Evolutionary conservation across 2,113 vertebrate genomes (phyloP).

Genomic region (Labeo catla): DNA sequence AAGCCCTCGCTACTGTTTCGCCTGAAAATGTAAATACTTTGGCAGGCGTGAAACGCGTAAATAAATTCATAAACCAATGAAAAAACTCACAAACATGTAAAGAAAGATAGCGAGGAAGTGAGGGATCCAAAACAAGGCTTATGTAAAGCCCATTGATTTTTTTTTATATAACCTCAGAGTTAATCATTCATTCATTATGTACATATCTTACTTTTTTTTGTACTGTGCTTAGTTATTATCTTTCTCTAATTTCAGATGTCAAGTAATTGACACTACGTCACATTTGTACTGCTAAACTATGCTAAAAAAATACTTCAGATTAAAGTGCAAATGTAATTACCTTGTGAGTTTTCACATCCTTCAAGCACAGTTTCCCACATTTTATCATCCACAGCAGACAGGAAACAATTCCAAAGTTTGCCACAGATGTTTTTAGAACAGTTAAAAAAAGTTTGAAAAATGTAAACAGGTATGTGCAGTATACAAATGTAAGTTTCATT

Average conservation of each 20-base stretch:
- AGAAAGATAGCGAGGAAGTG: constrained; percentile 27
- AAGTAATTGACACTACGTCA: neutral
- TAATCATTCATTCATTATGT: neutral
- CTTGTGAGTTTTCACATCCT: neutral
- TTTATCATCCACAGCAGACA: constrained; percentile 47
- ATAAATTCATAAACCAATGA: constrained; percentile 52
- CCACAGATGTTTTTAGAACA: neutral
- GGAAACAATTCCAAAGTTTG: constrained; percentile 41
- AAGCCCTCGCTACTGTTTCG: constrained; percentile 53
- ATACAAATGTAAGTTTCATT: neutral
- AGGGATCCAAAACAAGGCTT: neutral
- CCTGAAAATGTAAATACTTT: constrained; percentile 57
- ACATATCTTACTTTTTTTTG: neutral
- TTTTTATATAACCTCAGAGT: neutral
- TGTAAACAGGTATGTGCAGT: neutral
- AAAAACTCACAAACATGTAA: constrained; percentile 17
- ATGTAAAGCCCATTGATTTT: neutral
- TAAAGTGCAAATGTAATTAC: neutral
- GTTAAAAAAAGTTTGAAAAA: neutral
- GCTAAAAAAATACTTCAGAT: no score
- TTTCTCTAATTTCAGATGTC: neutral
- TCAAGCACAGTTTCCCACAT: neutral
- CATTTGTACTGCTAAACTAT: neutral
- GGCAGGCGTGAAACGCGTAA: constrained; percentile 25
- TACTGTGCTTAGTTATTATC: neutral